A percentile compares a stretch with the other conserved stretches of the same genome.
Conservation (phyloP, 2,888 invertebrate genomes). For the Drosophila paramelanica region DNA sequence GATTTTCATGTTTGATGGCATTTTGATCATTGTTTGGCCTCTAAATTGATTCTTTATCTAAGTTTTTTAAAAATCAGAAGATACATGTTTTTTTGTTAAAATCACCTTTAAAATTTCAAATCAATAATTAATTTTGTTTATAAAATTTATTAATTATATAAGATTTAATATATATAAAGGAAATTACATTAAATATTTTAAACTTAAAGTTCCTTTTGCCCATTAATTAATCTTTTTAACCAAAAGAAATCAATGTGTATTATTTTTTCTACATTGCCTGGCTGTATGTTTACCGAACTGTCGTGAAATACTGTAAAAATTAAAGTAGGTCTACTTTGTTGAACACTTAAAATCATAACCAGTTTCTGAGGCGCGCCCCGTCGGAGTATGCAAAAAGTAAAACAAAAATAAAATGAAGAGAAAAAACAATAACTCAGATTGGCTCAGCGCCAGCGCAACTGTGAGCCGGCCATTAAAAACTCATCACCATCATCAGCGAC, state of each 20-base stretch:
- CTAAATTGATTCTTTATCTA: too few species aligned
- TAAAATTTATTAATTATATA: background rate
- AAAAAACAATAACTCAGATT: constrained; percentile 70
- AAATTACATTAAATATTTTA: too few species aligned
- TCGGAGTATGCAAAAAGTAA: constrained; percentile 11
- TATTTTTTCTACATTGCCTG: background rate
- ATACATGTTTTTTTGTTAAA: too few species aligned
- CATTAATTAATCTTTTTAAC: too few species aligned
- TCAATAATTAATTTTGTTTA: too few species aligned
- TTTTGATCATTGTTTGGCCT: too few species aligned
- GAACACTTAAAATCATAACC: constrained; percentile 57
- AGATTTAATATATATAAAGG: background rate
- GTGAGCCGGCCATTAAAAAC: constrained; percentile 73
- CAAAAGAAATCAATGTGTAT: background rate
- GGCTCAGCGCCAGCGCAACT: constrained; percentile 58
- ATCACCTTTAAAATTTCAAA: too few species aligned
- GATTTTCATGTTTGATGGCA: too few species aligned
- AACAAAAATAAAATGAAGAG: constrained; percentile 7
- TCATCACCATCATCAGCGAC: constrained; percentile 72
- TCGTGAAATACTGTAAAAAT: constrained; percentile 36
- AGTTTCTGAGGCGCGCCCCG: constrained; percentile 38
- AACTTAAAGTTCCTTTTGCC: too few species aligned
- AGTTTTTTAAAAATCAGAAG: too few species aligned
- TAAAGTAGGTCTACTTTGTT: constrained; percentile 71
- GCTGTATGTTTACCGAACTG: background rate